These are phyloP conservation scores for Bilobella aurantiaca DNA, from an alignment of 1,140 invertebrate genomes.

Conservation along the genomic window DNA sequence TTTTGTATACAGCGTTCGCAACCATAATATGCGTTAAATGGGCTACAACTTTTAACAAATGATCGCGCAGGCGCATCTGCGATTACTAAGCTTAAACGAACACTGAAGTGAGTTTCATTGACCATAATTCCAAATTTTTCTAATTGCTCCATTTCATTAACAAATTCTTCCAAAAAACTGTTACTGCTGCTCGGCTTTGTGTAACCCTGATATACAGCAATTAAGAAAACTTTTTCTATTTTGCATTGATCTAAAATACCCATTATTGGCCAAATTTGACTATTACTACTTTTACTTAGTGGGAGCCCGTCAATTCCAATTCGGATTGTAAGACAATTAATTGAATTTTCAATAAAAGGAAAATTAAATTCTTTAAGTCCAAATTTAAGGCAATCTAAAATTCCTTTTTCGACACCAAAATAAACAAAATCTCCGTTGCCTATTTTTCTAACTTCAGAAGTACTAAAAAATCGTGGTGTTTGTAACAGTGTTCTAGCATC, in stretches of 20 bases:
- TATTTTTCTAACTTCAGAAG: not conserved
- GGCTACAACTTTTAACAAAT: constrained; percentile 20
- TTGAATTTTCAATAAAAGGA: too few species aligned
- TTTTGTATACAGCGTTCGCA: constrained; percentile 22
- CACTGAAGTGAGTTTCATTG: constrained; percentile 3
- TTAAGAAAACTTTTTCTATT: too few species aligned
- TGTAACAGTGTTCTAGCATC: not conserved
- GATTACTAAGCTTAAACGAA: constrained; percentile 14
- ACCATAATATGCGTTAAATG: constrained; percentile 20
- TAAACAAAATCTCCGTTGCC: not conserved
- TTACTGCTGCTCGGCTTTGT: too few species aligned
- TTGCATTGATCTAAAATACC: too few species aligned
- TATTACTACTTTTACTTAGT: too few species aligned
- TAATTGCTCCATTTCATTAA: constrained; percentile 12
- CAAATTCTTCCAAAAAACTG: too few species aligned
- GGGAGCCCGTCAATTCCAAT: too few species aligned
- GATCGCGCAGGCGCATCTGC: constrained; percentile 28
- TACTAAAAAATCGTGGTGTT: not conserved
- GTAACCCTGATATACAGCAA: too few species aligned
- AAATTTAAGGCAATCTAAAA: too few species aligned
- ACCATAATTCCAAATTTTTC: not conserved
- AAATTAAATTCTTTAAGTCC: too few species aligned
- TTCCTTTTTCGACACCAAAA: not conserved
- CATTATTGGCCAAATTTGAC: too few species aligned
- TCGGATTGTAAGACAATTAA: too few species aligned